phyloP scores from a whole-genome alignment of 2,888 invertebrate species.

The Drosophila nr. perissopoda region DNA sequence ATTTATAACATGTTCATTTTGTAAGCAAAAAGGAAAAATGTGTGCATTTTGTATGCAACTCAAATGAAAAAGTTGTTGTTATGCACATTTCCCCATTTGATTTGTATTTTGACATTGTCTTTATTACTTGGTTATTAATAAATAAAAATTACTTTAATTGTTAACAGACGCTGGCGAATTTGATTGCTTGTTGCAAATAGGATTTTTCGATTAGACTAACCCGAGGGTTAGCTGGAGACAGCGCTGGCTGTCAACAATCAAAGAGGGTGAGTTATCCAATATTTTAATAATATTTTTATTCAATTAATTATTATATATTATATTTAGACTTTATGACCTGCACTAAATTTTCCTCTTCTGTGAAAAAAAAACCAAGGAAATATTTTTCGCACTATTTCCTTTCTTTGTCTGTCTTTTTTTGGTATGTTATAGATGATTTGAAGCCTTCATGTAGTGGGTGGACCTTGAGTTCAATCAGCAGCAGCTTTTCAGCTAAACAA shows the following conservation, averaged over 20 bases:
- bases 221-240: conserved; percentile 37
- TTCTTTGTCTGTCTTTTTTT: not conserved
- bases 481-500: not conserved
- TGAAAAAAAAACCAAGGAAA: not conserved
- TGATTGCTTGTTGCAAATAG: conserved; percentile 24
- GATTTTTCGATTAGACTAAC: conserved; percentile 17
- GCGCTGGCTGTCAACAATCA: conserved; percentile 39
- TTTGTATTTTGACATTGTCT: not conserved
- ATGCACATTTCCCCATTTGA: conserved; percentile 1
- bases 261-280: conserved; percentile 56
- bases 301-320: conserved; percentile 2
- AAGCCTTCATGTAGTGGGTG: not conserved
- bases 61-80: conserved; percentile 6
- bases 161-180: conserved; percentile 33
- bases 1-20: conserved; percentile 45
- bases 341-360: not conserved
- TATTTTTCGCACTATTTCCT: not conserved
- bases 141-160: conserved; percentile 10
- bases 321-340: not conserved
- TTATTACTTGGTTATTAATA: conserved; percentile 3
- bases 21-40: conserved; percentile 43
- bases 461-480: conserved; percentile 23
- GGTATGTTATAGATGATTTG: not conserved
- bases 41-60: not conserved
- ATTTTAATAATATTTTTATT: not conserved